Percentiles rank a stretch among this genome's conserved stretches.
phyloP scores from a whole-genome alignment of 2,797 vertebrate species.

The Cryptoprocta ferox region DNA sequence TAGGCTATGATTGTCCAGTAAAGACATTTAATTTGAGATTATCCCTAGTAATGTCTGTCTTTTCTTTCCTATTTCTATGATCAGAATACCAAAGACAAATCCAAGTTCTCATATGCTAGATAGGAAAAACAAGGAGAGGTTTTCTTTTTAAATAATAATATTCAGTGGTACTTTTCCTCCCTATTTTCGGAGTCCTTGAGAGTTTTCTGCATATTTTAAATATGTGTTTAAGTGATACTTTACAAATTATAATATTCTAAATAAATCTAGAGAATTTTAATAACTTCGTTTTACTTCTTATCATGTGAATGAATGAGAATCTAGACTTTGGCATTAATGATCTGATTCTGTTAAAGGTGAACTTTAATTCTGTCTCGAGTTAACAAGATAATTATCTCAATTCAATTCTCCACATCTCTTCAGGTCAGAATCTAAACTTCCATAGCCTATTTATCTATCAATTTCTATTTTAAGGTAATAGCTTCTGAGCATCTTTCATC shows the following conservation, averaged over 20 bases:
- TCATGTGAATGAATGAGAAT: background rate
- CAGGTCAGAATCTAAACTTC: slow-evolving; percentile 36
- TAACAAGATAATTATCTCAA: slow-evolving; percentile 58
- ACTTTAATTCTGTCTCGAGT: slow-evolving; percentile 52
- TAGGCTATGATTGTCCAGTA: background rate
- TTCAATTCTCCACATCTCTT: slow-evolving; percentile 19
- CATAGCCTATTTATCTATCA: background rate
- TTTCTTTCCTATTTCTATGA: slow-evolving; percentile 28
- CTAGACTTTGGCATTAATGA: background rate
- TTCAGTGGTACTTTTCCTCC: background rate
- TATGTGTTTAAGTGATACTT: background rate
- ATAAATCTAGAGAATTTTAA: background rate
- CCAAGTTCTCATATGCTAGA: background rate
- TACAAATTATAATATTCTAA: background rate
- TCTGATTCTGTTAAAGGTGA: slow-evolving; percentile 44
- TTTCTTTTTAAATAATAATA: slow-evolving; percentile 18
- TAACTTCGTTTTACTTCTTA: background rate
- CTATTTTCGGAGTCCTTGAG: background rate
- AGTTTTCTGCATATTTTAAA: slow-evolving; percentile 25
- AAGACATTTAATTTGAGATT: background rate
- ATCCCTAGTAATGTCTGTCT: background rate
- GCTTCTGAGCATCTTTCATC: slow-evolving; percentile 44
- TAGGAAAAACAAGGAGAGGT: background rate
- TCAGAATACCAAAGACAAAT: background rate
- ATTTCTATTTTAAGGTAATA: slow-evolving; percentile 53